These are phyloP conservation scores for Hanleya hanleyi DNA, from an alignment of 2,888 invertebrate species.

Conservation along the genomic window DNA sequence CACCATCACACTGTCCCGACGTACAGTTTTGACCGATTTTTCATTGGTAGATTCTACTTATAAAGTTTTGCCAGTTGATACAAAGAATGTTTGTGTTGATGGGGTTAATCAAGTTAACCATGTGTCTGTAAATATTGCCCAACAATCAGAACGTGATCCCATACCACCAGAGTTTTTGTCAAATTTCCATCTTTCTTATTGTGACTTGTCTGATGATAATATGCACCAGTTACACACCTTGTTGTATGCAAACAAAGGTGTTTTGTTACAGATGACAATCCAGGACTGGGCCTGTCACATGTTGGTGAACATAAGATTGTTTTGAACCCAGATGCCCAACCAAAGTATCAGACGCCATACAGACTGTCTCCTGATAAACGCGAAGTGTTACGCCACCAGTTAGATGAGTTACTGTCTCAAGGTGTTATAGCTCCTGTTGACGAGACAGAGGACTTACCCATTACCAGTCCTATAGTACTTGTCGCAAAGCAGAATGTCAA, in stretches of 20 bases:
- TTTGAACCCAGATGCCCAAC: slow-evolving; percentile 2
- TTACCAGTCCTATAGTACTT: slow-evolving; percentile 6
- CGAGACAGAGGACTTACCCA: slow-evolving; percentile 5
- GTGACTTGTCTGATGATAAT: neutral
- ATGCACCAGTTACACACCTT: neutral
- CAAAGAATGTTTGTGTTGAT: too few relatives aligned
- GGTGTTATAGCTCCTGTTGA: slow-evolving; percentile 9
- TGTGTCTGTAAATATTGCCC: neutral
- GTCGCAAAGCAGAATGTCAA: neutral
- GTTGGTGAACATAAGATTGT: neutral
- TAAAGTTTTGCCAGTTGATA: too few relatives aligned
- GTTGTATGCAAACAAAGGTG: neutral
- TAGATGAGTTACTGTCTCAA: slow-evolving; percentile 8
- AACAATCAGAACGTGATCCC: neutral
- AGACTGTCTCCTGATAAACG: slow-evolving; percentile 6
- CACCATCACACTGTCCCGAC: too few relatives aligned
- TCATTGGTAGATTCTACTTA: too few relatives aligned
- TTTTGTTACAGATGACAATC: slow-evolving; percentile 15
- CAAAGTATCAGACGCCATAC: slow-evolving; percentile 6
- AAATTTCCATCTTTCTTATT: neutral
- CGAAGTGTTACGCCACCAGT: slow-evolving; percentile 7
- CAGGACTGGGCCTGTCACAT: neutral
- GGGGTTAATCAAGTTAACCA: too few relatives aligned
- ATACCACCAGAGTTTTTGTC: neutral
- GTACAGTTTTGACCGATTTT: too few relatives aligned